Conservation (phyloP, 2,113 vertebrate genomes). For the Fukomys damarensis region DNA sequence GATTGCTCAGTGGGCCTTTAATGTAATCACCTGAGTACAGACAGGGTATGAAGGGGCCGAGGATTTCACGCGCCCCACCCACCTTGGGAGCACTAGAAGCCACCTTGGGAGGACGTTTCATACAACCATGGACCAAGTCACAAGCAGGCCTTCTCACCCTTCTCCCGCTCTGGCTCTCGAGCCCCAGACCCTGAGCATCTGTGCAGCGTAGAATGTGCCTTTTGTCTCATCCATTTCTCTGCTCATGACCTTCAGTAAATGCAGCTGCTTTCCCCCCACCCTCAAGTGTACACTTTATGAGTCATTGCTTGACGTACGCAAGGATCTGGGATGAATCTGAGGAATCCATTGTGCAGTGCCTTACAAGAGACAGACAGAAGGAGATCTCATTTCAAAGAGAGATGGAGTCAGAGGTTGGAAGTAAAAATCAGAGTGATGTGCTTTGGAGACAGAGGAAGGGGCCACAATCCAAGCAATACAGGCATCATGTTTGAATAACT, state of each 20-base stretch:
- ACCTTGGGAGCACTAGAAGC: neutral
- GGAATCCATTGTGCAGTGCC: neutral
- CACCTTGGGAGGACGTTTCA: neutral
- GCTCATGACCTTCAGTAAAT: neutral
- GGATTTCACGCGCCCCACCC: neutral
- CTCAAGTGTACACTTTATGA: neutral
- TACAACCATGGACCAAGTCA: no score
- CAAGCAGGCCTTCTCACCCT: neutral
- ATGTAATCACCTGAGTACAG: neutral
- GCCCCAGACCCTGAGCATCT: neutral
- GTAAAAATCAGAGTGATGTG: neutral
- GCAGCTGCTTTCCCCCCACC: neutral
- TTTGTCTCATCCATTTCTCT: neutral
- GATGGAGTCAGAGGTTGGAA: neutral
- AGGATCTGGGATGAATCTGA: neutral
- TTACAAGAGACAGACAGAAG: neutral
- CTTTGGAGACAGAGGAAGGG: neutral
- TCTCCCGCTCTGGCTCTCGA: neutral
- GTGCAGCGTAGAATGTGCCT: neutral
- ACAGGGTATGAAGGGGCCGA: neutral
- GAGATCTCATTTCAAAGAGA: neutral
- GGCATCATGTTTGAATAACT: neutral
- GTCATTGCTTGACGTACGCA: neutral
- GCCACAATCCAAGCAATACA: neutral
- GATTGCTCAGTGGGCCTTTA: neutral